A percentile compares a stretch with the other conserved stretches of the same genome.
These are phyloP conservation scores for Tinea pellionella DNA, from an alignment of 2,888 invertebrate genomes.

Conservation along the genomic window DNA sequence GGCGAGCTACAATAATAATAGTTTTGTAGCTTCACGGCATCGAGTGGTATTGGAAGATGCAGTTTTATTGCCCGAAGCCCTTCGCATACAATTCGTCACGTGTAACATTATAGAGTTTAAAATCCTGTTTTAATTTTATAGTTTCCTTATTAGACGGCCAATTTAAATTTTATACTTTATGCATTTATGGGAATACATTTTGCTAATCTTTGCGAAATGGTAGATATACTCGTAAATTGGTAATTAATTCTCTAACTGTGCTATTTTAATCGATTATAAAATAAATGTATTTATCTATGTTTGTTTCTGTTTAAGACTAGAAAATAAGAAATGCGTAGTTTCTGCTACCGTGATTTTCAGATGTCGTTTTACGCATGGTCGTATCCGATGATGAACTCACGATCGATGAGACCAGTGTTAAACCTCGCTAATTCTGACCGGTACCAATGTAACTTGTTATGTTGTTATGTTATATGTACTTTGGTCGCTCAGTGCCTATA, in stretches of 20 bases:
- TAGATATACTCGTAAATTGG: background rate
- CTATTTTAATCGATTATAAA: background rate
- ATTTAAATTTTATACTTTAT: background rate
- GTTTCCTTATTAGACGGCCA: constrained; percentile 5
- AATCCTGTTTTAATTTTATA: constrained; percentile 12
- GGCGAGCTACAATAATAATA: no score
- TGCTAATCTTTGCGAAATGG: background rate
- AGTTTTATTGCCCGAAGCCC: constrained; percentile 5
- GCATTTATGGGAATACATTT: background rate
- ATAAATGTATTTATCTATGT: no score
- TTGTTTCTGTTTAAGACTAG: no score
- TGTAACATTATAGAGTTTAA: background rate
- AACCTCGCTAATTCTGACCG: no score
- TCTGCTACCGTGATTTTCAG: no score
- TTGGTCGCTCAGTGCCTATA: no score
- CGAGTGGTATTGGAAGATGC: background rate
- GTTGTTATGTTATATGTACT: no score
- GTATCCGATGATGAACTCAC: no score
- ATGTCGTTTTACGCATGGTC: no score
- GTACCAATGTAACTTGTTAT: no score
- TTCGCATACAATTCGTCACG: constrained; percentile 10
- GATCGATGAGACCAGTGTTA: no score
- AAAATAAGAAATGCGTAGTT: no score
- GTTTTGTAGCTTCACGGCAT: background rate
- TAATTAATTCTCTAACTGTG: background rate